phyloP scores from a whole-genome alignment of 2,888 invertebrate genomes.

The Hymenopus coronatus region DNA sequence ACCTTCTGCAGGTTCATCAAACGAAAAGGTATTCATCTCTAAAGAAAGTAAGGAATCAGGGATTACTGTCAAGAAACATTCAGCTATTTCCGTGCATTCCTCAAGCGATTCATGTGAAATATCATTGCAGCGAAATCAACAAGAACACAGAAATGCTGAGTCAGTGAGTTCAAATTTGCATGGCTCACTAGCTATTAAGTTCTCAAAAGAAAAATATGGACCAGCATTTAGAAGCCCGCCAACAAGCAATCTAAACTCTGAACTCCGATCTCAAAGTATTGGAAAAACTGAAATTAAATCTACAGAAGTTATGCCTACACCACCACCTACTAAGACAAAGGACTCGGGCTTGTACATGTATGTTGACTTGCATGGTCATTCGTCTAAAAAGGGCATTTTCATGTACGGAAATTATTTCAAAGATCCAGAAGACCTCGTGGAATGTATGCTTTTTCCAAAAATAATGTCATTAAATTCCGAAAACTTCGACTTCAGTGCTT shows the following conservation, averaged over 20 bases:
- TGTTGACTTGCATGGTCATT: slow-evolving; percentile 89
- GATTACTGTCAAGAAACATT: background rate
- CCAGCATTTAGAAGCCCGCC: too few species aligned
- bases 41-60: too few species aligned
- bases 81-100: background rate
- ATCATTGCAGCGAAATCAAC: background rate
- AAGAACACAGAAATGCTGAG: background rate
- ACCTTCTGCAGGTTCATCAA: background rate
- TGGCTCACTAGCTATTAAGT: background rate
- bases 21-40: too few species aligned
- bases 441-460: slow-evolving; percentile 83
- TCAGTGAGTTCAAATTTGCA: background rate
- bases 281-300: background rate
- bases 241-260: too few species aligned
- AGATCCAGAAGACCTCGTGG: slow-evolving; percentile 72
- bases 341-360: slow-evolving; percentile 75
- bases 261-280: too few species aligned
- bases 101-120: background rate
- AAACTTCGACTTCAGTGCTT: slow-evolving; percentile 88
- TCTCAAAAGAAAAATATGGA: background rate
- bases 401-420: slow-evolving; percentile 93
- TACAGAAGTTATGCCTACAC: background rate
- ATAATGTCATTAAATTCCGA: slow-evolving; percentile 86
- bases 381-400: slow-evolving; percentile 88
- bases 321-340: slow-evolving; percentile 35